Conservation (phyloP, 2,113 vertebrate genomes). For the Suncus etruscus region DNA sequence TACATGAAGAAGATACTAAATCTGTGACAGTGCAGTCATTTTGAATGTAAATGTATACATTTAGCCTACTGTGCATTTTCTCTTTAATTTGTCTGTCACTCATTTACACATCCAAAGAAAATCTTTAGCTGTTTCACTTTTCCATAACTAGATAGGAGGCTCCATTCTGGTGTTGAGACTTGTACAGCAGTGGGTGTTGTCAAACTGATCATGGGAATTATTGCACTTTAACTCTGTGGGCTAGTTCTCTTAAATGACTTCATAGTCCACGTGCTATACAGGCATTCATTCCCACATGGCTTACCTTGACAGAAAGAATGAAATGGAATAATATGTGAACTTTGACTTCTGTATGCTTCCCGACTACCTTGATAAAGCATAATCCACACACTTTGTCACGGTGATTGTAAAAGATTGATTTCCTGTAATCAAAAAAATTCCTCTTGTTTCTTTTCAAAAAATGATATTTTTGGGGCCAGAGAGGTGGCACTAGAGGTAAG, state of each 20-base stretch:
- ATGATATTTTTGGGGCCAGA: not conserved
- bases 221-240: constrained; percentile 43
- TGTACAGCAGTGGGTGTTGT: not conserved
- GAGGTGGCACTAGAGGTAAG: too few species aligned
- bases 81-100: constrained; percentile 23
- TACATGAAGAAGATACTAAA: not conserved
- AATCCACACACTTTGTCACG: not conserved
- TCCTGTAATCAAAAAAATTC: not conserved
- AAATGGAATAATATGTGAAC: not conserved
- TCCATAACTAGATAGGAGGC: not conserved
- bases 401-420: constrained; percentile 36
- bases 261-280: not conserved
- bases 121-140: not conserved
- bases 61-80: constrained; percentile 13
- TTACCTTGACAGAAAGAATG: constrained; percentile 30
- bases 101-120: constrained; percentile 20
- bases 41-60: constrained; percentile 55
- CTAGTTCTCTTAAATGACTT: not conserved
- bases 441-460: not conserved
- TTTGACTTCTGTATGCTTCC: not conserved
- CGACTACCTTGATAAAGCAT: not conserved
- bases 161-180: constrained; percentile 22
- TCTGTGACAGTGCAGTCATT: not conserved
- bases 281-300: not conserved
- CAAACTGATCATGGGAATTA: constrained; percentile 16